These are phyloP conservation scores for Gymnocheta viridis DNA, from an alignment of 2,888 invertebrate species.

Conservation along the genomic window DNA sequence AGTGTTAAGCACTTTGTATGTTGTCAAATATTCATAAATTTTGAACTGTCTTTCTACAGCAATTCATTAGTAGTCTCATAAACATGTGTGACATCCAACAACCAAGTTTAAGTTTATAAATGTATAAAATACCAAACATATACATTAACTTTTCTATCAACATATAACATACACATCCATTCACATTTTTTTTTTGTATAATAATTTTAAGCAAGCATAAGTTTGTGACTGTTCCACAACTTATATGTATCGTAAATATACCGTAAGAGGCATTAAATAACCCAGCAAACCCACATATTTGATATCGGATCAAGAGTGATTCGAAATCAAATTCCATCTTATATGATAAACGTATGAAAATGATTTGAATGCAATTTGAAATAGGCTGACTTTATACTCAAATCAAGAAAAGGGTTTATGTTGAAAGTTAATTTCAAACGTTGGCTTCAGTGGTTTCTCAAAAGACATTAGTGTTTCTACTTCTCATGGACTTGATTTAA, in stretches of 20 bases:
- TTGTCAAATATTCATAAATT: constrained; percentile 40
- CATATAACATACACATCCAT: background rate
- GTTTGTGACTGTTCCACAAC: constrained; percentile 45
- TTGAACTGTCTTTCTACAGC: constrained; percentile 37
- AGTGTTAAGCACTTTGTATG: background rate
- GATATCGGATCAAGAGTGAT: too few relatives aligned
- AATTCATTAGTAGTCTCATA: constrained; percentile 53
- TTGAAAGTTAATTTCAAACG: too few relatives aligned
- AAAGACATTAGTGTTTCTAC: too few relatives aligned
- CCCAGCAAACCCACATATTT: too few relatives aligned
- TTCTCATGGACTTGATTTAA: too few relatives aligned
- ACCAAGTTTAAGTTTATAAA: constrained; percentile 13
- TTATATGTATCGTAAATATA: constrained; percentile 45
- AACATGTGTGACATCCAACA: constrained; percentile 52
- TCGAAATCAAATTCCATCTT: too few relatives aligned
- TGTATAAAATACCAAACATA: constrained; percentile 4
- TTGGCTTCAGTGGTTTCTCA: too few relatives aligned
- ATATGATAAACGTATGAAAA: too few relatives aligned
- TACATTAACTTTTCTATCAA: background rate
- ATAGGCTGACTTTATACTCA: too few relatives aligned
- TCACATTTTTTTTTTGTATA: background rate
- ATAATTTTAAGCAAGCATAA: constrained; percentile 34
- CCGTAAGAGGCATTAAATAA: constrained; percentile 43
- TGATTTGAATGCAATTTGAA: too few relatives aligned
- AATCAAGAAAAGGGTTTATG: too few relatives aligned